Base-by-base conservation (phyloP, 2,113 vertebrate genomes). In the Onychostoma macrolepis region DNA sequence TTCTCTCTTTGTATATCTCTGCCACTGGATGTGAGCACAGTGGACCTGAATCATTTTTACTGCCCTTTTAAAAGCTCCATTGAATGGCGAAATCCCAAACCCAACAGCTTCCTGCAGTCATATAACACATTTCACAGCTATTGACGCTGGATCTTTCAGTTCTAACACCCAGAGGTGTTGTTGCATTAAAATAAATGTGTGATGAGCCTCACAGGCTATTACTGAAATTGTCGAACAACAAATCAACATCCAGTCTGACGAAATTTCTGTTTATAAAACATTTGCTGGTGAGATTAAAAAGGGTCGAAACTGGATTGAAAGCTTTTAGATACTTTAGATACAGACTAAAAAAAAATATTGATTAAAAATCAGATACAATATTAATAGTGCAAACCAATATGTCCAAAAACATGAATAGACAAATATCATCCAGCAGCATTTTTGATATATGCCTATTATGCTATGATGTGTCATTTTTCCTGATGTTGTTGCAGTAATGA, bases 41-140 rank as follows among this genome's bases (percentile, higher is more conserved):
- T 61, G 79, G 53, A 80, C 69, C 65, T 80, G 43, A 58, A 58
- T 76, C 17, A 74, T 85, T 76, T 84, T 78, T 43, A 28, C 33
- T 41, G 13, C 26, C 45, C 56, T 76, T n/a, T 41, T 12, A 38
- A 87, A 85, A 77, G 83, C 38, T 28, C 72, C 21, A 79, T 71
- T 85, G 10, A 79, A 82, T 89, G 15, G 30, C 50, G 9, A 74
- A 43, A 74, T 43, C 41, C 80, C 63, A 17, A 81, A 81, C 13
- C 2, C 24, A 77, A 41, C 26, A 79, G 56, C 21, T 53, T 65
- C 4, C 43, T 56, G 61, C 43, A 45, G 84, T 78, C 33, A 80
- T 80, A 28, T 56, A 86, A 69, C 84, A 53, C 75, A 79, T 86
- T 87, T 82, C 79, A 82, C 85, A 87, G 85, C 86, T 65, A 58